A percentile compares a stretch with the other conserved stretches of the same genome.
Evolutionary conservation across 1,140 invertebrate genomes (phyloP).

Genomic region (Drosophila nikananu): DNA sequence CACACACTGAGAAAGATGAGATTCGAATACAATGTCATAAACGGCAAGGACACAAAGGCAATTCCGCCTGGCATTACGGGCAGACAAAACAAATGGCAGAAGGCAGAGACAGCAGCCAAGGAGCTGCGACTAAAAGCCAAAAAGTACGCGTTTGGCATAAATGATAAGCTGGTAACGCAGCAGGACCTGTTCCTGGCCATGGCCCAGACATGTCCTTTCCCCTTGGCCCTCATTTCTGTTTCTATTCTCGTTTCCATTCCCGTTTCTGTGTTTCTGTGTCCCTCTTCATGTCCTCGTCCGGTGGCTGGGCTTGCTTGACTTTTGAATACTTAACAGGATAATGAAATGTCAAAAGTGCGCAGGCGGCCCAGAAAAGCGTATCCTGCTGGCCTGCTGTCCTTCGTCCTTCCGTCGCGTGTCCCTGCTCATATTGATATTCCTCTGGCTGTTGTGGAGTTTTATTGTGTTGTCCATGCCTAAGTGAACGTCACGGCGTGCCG

Average conservation of each 20-base stretch:
- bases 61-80: conserved; percentile 76
- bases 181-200: conserved; percentile 42
- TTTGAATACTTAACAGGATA: conserved; percentile 84
- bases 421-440: conserved; percentile 39
- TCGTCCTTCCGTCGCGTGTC: neutral
- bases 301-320: conserved; percentile 69
- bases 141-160: conserved; percentile 81
- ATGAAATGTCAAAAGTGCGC: conserved; percentile 83
- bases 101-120: conserved; percentile 1
- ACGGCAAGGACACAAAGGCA: conserved; percentile 82
- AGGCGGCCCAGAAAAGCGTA: conserved; percentile 62
- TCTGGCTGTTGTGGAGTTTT: conserved; percentile 53
- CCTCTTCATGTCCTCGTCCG: conserved; percentile 26
- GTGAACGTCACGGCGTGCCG: conserved; percentile 80
- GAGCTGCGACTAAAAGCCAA: conserved; percentile 68
- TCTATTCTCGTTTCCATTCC: conserved; percentile 1
- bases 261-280: neutral
- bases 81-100: conserved; percentile 76
- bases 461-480: conserved; percentile 79
- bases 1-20: conserved; percentile 10
- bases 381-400: conserved; percentile 33
- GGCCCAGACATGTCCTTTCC: conserved; percentile 49
- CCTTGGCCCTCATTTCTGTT: neutral
- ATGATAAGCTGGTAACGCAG: conserved; percentile 77
- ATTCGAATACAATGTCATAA: conserved; percentile 83